Base-by-base conservation (phyloP, 2,888 invertebrate species). In the Drosophila gaucha region DNA sequence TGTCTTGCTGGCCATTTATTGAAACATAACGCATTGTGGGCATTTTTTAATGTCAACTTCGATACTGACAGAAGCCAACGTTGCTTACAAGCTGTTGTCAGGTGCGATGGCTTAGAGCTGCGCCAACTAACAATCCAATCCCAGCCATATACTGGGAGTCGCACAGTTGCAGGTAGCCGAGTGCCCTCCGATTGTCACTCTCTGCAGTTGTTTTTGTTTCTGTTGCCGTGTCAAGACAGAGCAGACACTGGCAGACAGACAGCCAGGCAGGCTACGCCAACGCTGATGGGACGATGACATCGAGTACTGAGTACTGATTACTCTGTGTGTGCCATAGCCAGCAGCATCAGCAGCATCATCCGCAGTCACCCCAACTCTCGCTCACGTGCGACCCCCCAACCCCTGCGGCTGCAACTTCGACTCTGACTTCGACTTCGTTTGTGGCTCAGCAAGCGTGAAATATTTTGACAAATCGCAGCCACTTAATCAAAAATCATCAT, bases 401-500 rank as follows among this genome's bases (percentile, higher is more conserved):
- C 26, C 33, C 31, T 38, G 9, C 20, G 31, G 33, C 57, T 65
- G 24, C 50, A 50, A 8, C 38, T 35, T 26, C 36, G 24, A 18
- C n/a, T 39, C 54, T 52, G 16, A 16, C 35, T 36, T 8, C 2
- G 33, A 18, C 56, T 35, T 43, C 35, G 28, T n/a, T n/a, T n/a
- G 24, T 14, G 36, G 36, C 43, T 43, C 56, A 22, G 75, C 51
- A 64, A 78, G 86, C 86, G 80, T 85, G 73, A 89, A 87, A 87
- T 89, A 87, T 90, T 89, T 87, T 87, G 90, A 89, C 89, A 89
- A 89, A 89, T 89, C 80, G 89, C 73, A 70, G 84, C 60, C 89
- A 90, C 89, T 89, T 89, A 87, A 89, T 89, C 89, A 89, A 84
- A 90, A 86, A 86, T 86, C 86, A 85, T 82, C 86, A 82, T 88